Base-by-base conservation (phyloP, 1,140 invertebrate genomes). In the Lerema accius region DNA sequence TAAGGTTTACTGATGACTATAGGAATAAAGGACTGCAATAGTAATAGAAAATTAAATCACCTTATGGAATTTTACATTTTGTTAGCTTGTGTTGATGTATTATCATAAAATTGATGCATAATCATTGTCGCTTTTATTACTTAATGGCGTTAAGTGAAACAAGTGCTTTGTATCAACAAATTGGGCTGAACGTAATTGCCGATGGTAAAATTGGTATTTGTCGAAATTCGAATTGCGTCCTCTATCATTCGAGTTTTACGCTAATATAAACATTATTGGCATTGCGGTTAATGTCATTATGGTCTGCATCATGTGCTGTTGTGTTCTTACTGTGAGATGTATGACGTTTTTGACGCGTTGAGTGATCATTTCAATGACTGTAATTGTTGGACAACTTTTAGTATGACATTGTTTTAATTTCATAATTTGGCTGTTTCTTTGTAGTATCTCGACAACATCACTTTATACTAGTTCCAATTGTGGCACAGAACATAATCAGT, bases 171-270 rank as follows among this genome's bases (percentile, higher is more conserved):
- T 42, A 40, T 55, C 51, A 26, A 55, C 17, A 42, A 55, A 55
- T 55, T 55, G 19, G 50, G 19, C n/a, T 53, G 17, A 42, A 19
- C 37, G 51, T 55, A 55, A 55, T 55, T 55, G 19, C 37, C 40
- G 19, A 55, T 42, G 19, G 17, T 55, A 55, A 55, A 55, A 55
- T 55, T 39, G 19, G 39, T 19, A 17, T 55, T 55, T 55, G 51
- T 55, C 51, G 11, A 28, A 15, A 19, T 55, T 28, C 39, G 17
- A 55, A 43, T 55, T 55, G 39, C 35, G 39, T 32, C 39, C 16
- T 53, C 14, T 55, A 42, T 55, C 51, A 55, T 43, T 55, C 39
- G 19, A 19, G 49, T 53, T 55, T 55, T 28, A 55, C 51, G 23
- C 35, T 43, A 28, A 55, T 43, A 55, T 55, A 15, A 13, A 39